Conservation (phyloP, 1,140 invertebrate genomes). For the Cydia pomonella region DNA sequence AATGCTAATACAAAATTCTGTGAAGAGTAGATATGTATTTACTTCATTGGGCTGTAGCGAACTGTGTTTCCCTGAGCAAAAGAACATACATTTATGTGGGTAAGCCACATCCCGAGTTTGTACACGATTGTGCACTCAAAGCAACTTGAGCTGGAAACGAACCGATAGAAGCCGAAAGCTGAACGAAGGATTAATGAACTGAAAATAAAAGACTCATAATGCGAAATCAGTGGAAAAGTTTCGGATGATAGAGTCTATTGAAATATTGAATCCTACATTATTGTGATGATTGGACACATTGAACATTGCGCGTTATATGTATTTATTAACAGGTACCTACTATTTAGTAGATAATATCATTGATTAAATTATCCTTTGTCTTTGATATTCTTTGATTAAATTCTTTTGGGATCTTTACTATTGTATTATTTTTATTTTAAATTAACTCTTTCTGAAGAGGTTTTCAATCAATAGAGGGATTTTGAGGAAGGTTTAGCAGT, state of each 20-base stretch:
- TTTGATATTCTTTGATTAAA: too few relatives aligned
- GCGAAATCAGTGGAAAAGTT: neutral
- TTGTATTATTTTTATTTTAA: too few relatives aligned
- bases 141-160: slow-evolving; percentile 27
- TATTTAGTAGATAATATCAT: too few relatives aligned
- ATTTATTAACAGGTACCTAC: too few relatives aligned
- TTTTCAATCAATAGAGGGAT: too few relatives aligned
- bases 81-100: neutral
- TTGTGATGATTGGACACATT: neutral
- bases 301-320: too few relatives aligned
- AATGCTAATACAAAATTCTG: too few relatives aligned
- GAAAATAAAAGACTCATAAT: neutral
- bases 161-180: slow-evolving; percentile 7
- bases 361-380: too few relatives aligned
- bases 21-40: too few relatives aligned
- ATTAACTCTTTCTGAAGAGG: too few relatives aligned
- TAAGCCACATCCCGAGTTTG: slow-evolving; percentile 41
- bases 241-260: neutral
- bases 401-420: too few relatives aligned
- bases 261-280: neutral
- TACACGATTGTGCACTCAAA: slow-evolving; percentile 52
- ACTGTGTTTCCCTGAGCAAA: neutral
- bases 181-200: slow-evolving; percentile 2
- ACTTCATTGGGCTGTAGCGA: neutral
- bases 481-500: too few relatives aligned